Evolutionary conservation across 2,888 invertebrate species (phyloP).

Genomic region (Leistus spinibarbis): DNA sequence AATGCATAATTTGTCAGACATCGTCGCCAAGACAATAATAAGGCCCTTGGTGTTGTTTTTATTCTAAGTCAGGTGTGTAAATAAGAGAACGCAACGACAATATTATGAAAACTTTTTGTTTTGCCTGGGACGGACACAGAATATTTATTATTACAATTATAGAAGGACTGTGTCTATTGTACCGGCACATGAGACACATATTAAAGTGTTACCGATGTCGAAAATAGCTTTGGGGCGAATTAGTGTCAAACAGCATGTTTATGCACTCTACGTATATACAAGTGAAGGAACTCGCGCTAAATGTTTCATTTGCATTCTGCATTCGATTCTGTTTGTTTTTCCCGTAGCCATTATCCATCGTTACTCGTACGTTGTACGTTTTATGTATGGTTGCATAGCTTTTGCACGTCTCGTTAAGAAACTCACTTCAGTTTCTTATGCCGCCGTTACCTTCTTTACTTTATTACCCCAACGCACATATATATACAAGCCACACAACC

Average conservation of each 20-base stretch:
- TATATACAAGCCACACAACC: background rate
- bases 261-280: no score
- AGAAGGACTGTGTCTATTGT: no score
- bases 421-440: conserved; percentile 7
- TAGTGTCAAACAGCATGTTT: conserved; percentile 13
- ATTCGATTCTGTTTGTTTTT: conserved; percentile 22
- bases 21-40: conserved; percentile 27
- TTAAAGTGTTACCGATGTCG: no score
- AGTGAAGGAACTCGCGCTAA: conserved; percentile 8
- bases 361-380: conserved; percentile 12
- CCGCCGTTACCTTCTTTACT: background rate
- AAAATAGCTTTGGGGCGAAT: background rate
- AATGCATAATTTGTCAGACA: conserved; percentile 29
- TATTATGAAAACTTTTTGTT: no score
- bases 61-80: conserved; percentile 31
- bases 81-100: conserved; percentile 30
- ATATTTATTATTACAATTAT: no score
- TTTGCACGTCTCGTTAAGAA: conserved; percentile 10
- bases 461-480: background rate
- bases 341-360: conserved; percentile 14
- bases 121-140: no score
- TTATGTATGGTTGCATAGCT: conserved; percentile 3
- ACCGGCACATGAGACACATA: no score
- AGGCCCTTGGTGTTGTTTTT: conserved; percentile 17
- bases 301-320: conserved; percentile 23